A percentile compares a stretch with the other conserved stretches of the same genome.
phyloP scores from a whole-genome alignment of 2,113 vertebrate species.

The Tachycineta bicolor region DNA sequence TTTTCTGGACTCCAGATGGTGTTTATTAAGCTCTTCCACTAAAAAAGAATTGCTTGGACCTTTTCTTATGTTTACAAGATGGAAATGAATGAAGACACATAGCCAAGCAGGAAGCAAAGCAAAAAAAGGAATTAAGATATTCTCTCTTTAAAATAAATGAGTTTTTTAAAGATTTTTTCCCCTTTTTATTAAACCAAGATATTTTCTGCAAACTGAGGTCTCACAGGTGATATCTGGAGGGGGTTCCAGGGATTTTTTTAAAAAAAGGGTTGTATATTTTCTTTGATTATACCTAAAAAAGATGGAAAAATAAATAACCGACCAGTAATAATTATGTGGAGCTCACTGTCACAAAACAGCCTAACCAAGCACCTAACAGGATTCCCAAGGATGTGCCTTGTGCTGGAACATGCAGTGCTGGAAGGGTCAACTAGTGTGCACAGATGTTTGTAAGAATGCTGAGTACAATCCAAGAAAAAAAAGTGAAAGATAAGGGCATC shows the following conservation, averaged over 20 bases:
- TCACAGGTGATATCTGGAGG: neutral
- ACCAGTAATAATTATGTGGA: neutral
- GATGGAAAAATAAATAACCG: neutral
- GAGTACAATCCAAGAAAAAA: neutral
- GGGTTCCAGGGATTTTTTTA: neutral
- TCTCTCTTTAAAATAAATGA: neutral
- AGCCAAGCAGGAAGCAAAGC: constrained; percentile 6
- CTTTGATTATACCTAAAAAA: neutral
- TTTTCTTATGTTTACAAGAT: neutral
- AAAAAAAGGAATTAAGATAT: neutral
- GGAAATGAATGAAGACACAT: neutral
- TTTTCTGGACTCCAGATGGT: constrained; percentile 49
- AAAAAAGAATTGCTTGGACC: neutral
- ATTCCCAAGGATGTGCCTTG: accelerated
- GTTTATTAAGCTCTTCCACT: constrained; percentile 8
- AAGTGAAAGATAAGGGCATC: neutral
- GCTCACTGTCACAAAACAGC: neutral
- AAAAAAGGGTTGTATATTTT: neutral
- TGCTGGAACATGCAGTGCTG: neutral
- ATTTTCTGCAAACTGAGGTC: neutral
- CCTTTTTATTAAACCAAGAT: neutral
- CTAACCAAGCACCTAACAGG: accelerated
- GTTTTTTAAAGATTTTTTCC: accelerated
- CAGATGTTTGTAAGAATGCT: neutral
- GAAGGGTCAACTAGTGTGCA: neutral